Conservation (phyloP, 2,888 invertebrate species). For the Cybosia mesomella region DNA sequence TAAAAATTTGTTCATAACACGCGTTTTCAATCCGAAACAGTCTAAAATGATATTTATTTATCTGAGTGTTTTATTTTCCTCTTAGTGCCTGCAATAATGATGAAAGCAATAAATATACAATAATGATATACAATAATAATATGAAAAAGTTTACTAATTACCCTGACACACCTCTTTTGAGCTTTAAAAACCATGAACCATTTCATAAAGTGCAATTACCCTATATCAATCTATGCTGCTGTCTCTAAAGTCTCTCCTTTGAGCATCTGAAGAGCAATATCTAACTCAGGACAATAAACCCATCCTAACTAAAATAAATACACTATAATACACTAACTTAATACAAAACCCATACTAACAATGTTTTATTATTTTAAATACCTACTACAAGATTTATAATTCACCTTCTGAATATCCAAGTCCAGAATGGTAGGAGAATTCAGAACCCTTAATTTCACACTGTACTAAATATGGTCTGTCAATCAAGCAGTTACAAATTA, state of each 20-base stretch:
- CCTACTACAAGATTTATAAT: not conserved
- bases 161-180: too few relatives aligned
- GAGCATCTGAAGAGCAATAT: not conserved
- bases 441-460: not conserved
- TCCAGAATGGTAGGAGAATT: not conserved
- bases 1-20: not conserved
- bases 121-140: too few relatives aligned
- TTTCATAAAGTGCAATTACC: not conserved
- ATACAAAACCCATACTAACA: too few relatives aligned
- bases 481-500: slow-evolving; percentile 25
- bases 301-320: too few relatives aligned
- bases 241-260: not conserved
- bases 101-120: too few relatives aligned
- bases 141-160: too few relatives aligned
- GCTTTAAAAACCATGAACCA: too few relatives aligned
- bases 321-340: too few relatives aligned
- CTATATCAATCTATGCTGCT: not conserved
- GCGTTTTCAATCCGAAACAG: not conserved
- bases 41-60: too few relatives aligned
- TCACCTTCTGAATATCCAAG: not conserved
- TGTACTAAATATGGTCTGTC: not conserved
- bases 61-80: too few relatives aligned
- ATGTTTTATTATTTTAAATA: too few relatives aligned
- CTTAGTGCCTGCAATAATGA: too few relatives aligned
- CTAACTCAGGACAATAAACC: not conserved